These are phyloP conservation scores for Stichodactyla helianthus DNA, from an alignment of 64 coral and sea anemone species.

Conservation along the genomic window DNA sequence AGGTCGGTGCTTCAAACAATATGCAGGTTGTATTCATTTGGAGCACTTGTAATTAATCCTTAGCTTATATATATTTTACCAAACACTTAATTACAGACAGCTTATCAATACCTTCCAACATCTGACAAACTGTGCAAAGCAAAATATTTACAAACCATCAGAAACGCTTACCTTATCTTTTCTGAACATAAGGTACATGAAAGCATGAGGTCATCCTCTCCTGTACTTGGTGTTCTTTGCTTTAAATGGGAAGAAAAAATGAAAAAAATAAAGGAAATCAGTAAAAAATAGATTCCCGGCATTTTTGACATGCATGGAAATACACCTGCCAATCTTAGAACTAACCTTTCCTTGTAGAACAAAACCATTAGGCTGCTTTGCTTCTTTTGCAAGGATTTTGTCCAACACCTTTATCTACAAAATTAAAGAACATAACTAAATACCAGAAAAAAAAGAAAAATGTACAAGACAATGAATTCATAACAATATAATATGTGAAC, in stretches of 20 bases:
- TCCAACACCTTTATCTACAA: slow-evolving; percentile 74
- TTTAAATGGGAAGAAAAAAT: background rate
- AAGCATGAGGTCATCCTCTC: slow-evolving; percentile 70
- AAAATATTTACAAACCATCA: background rate
- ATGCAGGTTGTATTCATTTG: too few relatives aligned
- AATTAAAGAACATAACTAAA: background rate
- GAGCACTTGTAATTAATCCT: too few relatives aligned
- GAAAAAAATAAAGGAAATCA: background rate
- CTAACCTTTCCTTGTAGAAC: slow-evolving; percentile 40
- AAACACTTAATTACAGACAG: too few relatives aligned
- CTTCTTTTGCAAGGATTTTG: slow-evolving; percentile 80
- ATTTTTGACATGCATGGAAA: too few relatives aligned
- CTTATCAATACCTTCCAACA: too few relatives aligned
- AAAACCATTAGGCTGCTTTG: slow-evolving; percentile 79
- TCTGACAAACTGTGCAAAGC: background rate
- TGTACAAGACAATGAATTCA: background rate
- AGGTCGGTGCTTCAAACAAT: too few relatives aligned
- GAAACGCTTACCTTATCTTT: slow-evolving; percentile 58
- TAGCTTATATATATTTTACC: too few relatives aligned
- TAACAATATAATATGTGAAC: background rate
- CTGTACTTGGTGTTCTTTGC: slow-evolving; percentile 25
- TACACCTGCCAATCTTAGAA: background rate
- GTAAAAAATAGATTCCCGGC: background rate
- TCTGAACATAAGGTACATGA: slow-evolving; percentile 81
- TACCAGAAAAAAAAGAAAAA: background rate